A percentile compares a stretch with the other conserved stretches of the same genome.
These are phyloP conservation scores for Marisa cornuarietis DNA, from an alignment of 1,140 invertebrate genomes.

Conservation along the genomic window DNA sequence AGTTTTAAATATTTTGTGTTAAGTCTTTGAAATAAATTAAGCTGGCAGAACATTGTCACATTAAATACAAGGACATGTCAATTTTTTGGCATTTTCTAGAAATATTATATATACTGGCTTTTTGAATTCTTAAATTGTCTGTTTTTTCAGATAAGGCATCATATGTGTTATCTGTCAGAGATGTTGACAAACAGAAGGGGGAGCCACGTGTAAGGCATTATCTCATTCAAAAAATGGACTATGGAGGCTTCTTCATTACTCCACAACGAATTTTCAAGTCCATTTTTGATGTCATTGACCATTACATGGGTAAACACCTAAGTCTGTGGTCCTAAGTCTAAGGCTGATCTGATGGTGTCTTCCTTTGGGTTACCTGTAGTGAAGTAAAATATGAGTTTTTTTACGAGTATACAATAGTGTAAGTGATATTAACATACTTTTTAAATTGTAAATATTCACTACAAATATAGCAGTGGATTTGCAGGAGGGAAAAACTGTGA, in stretches of 20 bases:
- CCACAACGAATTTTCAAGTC: conserved; percentile 84
- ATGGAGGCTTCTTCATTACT: conserved; percentile 81
- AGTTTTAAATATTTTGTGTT: too few species aligned
- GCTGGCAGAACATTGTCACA: too few species aligned
- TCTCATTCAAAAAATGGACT: conserved; percentile 94
- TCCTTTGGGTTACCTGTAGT: too few species aligned
- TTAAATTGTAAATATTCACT: neutral
- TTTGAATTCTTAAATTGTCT: too few species aligned
- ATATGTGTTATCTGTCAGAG: conserved; percentile 58
- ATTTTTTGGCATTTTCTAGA: too few species aligned
- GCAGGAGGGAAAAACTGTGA: too few species aligned
- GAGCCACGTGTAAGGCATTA: conserved; percentile 87
- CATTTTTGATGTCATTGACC: conserved; percentile 88
- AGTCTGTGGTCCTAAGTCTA: neutral
- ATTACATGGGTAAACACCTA: conserved; percentile 82
- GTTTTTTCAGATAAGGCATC: conserved; percentile 48
- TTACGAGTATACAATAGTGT: neutral
- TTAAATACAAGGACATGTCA: neutral
- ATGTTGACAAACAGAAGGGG: conserved; percentile 29
- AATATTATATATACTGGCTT: neutral
- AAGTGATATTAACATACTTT: neutral
- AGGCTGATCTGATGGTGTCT: too few species aligned
- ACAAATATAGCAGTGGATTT: neutral
- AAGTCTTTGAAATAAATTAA: too few species aligned
- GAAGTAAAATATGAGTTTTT: too few species aligned